phyloP scores from a whole-genome alignment of 2,797 vertebrate species.

The Pseudochromis fuscus region DNA sequence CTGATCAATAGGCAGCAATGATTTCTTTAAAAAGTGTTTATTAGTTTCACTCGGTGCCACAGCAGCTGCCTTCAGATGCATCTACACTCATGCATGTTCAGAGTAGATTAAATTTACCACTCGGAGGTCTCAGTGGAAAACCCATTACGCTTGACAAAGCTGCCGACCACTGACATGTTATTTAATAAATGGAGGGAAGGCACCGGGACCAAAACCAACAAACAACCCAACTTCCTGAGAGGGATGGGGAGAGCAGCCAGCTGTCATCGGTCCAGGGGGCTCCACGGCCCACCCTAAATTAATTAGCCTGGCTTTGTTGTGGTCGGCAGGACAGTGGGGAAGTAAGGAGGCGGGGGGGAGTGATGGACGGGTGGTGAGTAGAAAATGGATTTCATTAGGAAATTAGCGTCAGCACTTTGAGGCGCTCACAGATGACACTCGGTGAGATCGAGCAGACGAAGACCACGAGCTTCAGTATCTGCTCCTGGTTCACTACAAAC shows the following conservation, averaged over 20 bases:
- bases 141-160: conserved; percentile 86
- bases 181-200: conserved; percentile 87
- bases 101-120: conserved; percentile 84
- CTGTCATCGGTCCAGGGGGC: conserved; percentile 85
- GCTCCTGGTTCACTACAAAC: too few relatives aligned
- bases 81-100: conserved; percentile 59
- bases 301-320: conserved; percentile 89
- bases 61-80: too few relatives aligned
- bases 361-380: conserved; percentile 79
- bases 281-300: conserved; percentile 84
- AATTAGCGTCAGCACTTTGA: conserved; percentile 90
- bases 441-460: too few relatives aligned
- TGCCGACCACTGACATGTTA: conserved; percentile 87
- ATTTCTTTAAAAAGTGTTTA: conserved; percentile 81
- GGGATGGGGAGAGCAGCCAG: conserved; percentile 82
- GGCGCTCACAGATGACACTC: conserved; percentile 81
- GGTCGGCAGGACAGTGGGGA: conserved; percentile 77
- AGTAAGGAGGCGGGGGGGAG: conserved; percentile 67
- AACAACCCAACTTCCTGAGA: conserved; percentile 82
- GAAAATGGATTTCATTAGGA: conserved; percentile 92
- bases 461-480: too few relatives aligned
- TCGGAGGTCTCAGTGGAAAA: conserved; percentile 81
- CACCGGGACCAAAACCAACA: conserved; percentile 79
- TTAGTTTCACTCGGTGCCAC: conserved; percentile 82
- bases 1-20: conserved; percentile 80